phyloP scores from a whole-genome alignment of 2,888 invertebrate genomes.

The Nemoura dubitans region DNA sequence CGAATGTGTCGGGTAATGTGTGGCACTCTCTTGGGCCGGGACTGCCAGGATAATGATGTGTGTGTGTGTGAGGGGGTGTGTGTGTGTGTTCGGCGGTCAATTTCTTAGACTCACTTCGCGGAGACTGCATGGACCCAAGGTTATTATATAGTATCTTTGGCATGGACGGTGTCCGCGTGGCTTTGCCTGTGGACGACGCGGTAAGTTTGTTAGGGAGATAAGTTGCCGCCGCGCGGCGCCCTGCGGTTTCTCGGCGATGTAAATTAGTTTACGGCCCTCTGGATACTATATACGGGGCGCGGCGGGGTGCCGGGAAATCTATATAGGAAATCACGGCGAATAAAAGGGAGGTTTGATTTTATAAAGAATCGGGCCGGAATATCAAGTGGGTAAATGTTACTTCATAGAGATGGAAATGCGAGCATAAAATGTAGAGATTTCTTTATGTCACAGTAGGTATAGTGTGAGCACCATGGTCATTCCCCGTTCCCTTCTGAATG shows the following conservation, averaged over 20 bases:
- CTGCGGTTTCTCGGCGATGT: too few species aligned
- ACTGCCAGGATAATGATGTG: not conserved
- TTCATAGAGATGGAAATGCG: too few species aligned
- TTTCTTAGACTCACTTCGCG: not conserved
- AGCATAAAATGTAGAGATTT: too few species aligned
- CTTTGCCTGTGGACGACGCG: not conserved
- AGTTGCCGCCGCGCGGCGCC: not conserved
- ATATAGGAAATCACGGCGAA: not conserved
- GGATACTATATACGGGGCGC: not conserved
- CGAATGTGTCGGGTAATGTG: not conserved
- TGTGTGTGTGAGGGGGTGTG: too few species aligned
- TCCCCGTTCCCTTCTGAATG: too few species aligned
- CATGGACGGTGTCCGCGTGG: too few species aligned
- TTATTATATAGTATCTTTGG: too few species aligned
- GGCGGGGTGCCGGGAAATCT: not conserved
- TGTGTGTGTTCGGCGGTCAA: not conserved
- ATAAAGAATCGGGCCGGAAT: not conserved
- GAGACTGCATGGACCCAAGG: too few species aligned
- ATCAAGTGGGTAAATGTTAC: not conserved
- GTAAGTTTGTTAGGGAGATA: not conserved
- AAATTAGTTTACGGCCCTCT: not conserved
- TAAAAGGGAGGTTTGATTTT: conserved; percentile 7
- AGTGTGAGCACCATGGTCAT: too few species aligned
- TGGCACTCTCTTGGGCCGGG: not conserved
- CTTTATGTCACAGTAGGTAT: too few species aligned